Evolutionary conservation across 2,113 vertebrate species (phyloP).

Genomic region (Ochotona curzoniae): DNA sequence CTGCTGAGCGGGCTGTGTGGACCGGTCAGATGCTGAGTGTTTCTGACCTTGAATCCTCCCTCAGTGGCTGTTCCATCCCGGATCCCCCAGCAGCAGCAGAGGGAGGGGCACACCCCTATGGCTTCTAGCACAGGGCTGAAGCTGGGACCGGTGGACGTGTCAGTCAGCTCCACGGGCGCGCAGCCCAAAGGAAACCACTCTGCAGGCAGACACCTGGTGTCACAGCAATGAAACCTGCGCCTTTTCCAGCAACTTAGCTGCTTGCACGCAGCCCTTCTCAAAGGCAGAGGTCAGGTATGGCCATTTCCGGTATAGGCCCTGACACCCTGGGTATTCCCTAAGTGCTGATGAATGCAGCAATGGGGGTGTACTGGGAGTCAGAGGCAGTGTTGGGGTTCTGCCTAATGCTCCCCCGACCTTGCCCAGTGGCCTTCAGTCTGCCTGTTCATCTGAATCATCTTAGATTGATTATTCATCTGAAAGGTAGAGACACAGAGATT

Average conservation of each 20-base stretch:
- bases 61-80: neutral
- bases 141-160: no score
- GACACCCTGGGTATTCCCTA: neutral
- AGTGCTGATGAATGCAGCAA: neutral
- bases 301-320: neutral
- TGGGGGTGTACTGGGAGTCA: no score
- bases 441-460: no score
- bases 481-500: no score
- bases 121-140: neutral
- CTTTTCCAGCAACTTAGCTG: neutral
- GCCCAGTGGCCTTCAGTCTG: no score
- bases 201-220: neutral
- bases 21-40: neutral
- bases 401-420: no score
- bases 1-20: neutral
- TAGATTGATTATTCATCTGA: no score
- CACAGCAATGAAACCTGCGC: neutral
- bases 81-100: neutral
- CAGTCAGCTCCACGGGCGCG: no score
- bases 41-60: conserved; percentile 23
- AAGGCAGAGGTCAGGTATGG: neutral
- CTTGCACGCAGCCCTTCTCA: neutral
- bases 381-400: no score
- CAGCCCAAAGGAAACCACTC: neutral
- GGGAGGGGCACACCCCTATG: neutral